Evolutionary conservation across 2,888 invertebrate species (phyloP), one percentile per base, ranked within the genome.

Genomic region (Pachliopta kotzebuea): DNA sequence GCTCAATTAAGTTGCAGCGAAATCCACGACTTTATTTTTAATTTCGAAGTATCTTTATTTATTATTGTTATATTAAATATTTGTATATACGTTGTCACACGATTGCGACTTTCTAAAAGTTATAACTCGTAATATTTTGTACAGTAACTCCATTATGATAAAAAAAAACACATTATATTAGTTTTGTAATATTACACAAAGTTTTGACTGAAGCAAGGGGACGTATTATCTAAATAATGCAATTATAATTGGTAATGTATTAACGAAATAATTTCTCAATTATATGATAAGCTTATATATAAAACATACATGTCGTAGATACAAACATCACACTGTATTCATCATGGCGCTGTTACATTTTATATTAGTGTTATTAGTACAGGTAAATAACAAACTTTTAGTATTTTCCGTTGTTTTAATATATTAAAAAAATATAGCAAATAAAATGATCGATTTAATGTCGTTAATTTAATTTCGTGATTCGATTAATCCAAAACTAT

Each of bases 281-380:
- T 53, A 37, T 55, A 63, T 67, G 83, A 86, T 85, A 84, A 70
- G 67, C 67, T 70, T 69, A 65, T 70, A 77, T 84, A 83, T 85
- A 85, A 81, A 83, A 76, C 74, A 73, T 70, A 70, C 67, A 70
- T 67, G 45, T 42, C 18, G 54, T 31, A 62, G 29, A 58, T 37
- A 58, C 21, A 65, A 62, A 56, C 57, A 69, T 60, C 70, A 73
- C 67, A 72, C 61, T 61, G 62, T 57, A 53, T 62, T 71, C 79
- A 84, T 66, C 80, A 89, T 90, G 90, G 79, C 81, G 71, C 75
- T 79, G 57, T 72, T 78, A 68, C 81, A 81, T 77, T 73, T 88
- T 72, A 71, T 85, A 71, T 69, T 90, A 73, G 83, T 80, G 65
- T 72, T 89, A 71, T 71, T 85, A 54, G 71, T 85, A 66, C 88